phyloP scores from a whole-genome alignment of 2,888 invertebrate species.

The Fragum sueziense region DNA sequence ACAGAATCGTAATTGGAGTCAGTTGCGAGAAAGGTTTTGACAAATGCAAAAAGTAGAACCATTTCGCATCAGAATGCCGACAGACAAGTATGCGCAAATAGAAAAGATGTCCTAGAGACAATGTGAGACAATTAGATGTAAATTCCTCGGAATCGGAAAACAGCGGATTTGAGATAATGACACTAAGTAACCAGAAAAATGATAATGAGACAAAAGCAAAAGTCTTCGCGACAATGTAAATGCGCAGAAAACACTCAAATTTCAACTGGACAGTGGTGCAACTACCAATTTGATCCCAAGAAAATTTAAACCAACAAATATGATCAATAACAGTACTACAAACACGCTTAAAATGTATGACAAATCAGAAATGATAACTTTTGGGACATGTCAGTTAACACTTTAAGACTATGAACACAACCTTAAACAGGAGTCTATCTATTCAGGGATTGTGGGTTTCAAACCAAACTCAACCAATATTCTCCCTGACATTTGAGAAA shows the following conservation, averaged over 20 bases:
- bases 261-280: conserved; percentile 13
- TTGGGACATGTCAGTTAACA: too few species aligned
- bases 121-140: background rate
- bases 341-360: too few species aligned
- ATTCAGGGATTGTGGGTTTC: too few species aligned
- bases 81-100: background rate
- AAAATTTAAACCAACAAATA: too few species aligned
- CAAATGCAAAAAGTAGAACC: background rate
- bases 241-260: conserved; percentile 5
- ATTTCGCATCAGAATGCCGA: background rate
- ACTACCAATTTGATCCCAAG: background rate
- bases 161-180: conserved; percentile 8
- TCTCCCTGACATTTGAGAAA: too few species aligned
- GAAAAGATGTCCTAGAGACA: background rate
- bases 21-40: background rate
- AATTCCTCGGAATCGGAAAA: background rate
- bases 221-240: conserved; percentile 11
- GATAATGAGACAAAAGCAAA: background rate
- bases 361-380: too few species aligned
- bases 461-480: too few species aligned
- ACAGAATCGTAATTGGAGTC: conserved; percentile 28
- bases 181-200: background rate
- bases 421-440: too few species aligned
- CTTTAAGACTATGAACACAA: too few species aligned
- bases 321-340: too few species aligned